phyloP scores from a whole-genome alignment of 92 coral and sea anemone species.

The Metridium senile region DNA sequence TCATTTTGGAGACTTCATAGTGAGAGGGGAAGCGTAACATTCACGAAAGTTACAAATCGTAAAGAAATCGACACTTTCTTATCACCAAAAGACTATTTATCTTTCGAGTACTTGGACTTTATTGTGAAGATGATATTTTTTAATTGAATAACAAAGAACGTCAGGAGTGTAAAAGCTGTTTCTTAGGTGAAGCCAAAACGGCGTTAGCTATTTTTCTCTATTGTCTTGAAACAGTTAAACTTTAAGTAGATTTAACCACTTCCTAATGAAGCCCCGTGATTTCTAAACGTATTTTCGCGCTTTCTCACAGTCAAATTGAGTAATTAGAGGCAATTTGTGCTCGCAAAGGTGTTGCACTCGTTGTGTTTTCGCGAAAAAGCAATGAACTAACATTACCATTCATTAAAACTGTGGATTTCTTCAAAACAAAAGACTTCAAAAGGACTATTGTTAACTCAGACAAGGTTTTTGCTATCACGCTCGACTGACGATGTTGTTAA shows the following conservation, averaged over 20 bases:
- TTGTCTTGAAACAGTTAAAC: background rate
- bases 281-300: background rate
- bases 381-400: background rate
- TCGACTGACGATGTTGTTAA: background rate
- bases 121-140: background rate
- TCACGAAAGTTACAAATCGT: background rate
- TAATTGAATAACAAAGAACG: background rate
- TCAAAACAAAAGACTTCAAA: slow-evolving; percentile 20
- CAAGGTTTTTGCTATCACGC: slow-evolving; percentile 8
- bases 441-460: slow-evolving; percentile 9
- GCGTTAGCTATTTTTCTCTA: slow-evolving; percentile 23
- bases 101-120: background rate
- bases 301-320: background rate
- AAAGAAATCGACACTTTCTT: background rate
- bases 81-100: background rate
- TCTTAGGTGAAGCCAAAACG: slow-evolving; percentile 5
- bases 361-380: background rate
- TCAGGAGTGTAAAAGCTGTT: background rate
- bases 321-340: background rate
- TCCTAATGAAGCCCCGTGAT: background rate
- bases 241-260: slow-evolving; percentile 1
- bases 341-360: background rate
- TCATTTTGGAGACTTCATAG: slow-evolving; percentile 5
- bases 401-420: background rate
- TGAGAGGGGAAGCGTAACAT: background rate